Conservation (phyloP, 2,888 invertebrate genomes). For the Lumbricus terrestris region DNA sequence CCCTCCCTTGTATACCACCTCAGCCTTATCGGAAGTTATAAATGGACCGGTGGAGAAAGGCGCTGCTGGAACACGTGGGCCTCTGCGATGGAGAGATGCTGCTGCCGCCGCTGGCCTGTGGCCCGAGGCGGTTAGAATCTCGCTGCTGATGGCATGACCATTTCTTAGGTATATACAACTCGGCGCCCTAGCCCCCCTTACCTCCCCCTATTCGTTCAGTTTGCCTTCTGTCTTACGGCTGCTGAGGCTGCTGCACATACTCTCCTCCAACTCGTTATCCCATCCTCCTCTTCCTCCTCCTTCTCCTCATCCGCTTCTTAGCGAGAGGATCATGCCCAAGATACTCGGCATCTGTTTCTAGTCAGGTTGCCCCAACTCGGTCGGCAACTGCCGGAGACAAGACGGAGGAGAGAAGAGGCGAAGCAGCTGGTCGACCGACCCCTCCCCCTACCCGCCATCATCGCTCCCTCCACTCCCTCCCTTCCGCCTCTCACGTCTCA, state of each 20-base stretch:
- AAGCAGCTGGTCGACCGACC: background rate
- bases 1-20: background rate
- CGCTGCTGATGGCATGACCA: background rate
- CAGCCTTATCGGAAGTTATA: constrained; percentile 14
- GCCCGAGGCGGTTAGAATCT: background rate
- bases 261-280: background rate
- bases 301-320: background rate
- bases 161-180: constrained; percentile 3
- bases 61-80: background rate
- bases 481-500: background rate
- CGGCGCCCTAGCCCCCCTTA: background rate
- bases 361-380: background rate
- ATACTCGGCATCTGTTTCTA: constrained; percentile 10
- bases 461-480: background rate
- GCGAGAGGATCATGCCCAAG: background rate
- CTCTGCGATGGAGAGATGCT: background rate
- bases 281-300: too few species aligned
- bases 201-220: background rate
- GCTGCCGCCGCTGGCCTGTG: background rate
- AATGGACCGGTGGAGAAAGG: constrained; percentile 5
- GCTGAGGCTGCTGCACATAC: background rate
- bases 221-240: background rate
- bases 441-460: background rate
- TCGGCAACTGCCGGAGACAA: background rate
- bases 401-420: background rate